Evolutionary conservation across 2,113 vertebrate species (phyloP), one percentile per base, ranked within the genome.

Genomic region (Propithecus coquereli): DNA sequence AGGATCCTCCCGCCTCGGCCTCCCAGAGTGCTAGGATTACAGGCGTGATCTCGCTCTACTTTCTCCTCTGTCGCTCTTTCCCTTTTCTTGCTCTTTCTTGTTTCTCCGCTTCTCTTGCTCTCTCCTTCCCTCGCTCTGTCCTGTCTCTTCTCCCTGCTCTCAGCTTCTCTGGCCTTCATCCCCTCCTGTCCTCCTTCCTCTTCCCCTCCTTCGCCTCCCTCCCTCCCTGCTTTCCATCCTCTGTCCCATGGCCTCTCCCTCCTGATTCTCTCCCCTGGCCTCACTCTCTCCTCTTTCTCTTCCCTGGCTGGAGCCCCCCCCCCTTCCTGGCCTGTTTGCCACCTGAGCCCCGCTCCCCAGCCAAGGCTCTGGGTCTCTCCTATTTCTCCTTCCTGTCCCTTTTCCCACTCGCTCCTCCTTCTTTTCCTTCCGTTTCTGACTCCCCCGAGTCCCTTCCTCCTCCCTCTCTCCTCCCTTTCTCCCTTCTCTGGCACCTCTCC

Each of bases 281-380:
- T 73, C 23, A 25, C 70, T 73, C 70, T 43, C 40, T 73, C 40
- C 70, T 73, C 7, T 43, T 40, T 73, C 70, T 73, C 70, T 25
- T 71, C 22, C 37, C 68, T 73, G 40, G 40, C 40, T 73, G 70
- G 70, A 45, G 22, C 40, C 25, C 25, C 3, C 23, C 23, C 1
- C 40, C 17, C 52, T 30, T 8, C 43, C 37, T 45, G 13, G 43
- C 40, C 25, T 45, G 6, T 45, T 50, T 30, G 8, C 73, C 11
- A 16, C 7, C 22, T 18, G 14, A 6, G 27, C 32, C 1, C n/a
- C 9, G 0, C 16, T 8, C 32, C 43, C 63, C 45, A 30, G 16
- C 20, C 59, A 0, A 3, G 32, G 9, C 57, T 34, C 61, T 25
- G 5, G 34, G 20, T 47, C 63, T 40, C 30, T 68, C 23, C 22